Percentiles rank a stretch among this genome's conserved stretches.
Evolutionary conservation across 1,140 invertebrate genomes (phyloP).

Genomic region (Eueides isabella): DNA sequence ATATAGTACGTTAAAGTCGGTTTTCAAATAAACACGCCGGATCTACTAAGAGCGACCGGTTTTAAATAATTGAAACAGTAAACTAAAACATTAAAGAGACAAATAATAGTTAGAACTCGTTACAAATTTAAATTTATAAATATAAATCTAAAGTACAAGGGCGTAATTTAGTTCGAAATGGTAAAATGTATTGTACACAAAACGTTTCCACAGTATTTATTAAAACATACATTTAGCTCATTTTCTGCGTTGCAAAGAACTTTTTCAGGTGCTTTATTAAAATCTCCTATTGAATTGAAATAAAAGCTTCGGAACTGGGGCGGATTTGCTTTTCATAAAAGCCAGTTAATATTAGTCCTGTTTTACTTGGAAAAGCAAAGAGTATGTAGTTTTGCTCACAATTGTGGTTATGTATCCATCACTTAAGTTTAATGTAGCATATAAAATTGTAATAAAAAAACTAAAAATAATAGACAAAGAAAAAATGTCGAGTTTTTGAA

Average conservation of each 20-base stretch:
- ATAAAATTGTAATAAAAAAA: neutral
- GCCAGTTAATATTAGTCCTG: slow-evolving; percentile 16
- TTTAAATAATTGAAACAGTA: neutral
- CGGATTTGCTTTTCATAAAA: slow-evolving; percentile 19
- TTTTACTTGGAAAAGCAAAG: slow-evolving; percentile 3
- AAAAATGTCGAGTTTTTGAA: too few species aligned
- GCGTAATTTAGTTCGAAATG: neutral
- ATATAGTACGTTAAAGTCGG: neutral
- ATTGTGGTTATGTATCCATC: slow-evolving; percentile 1
- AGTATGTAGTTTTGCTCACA: neutral
- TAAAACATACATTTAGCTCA: slow-evolving; percentile 16
- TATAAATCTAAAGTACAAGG: neutral
- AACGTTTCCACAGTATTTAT: slow-evolving; percentile 14
- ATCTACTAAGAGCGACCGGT: neutral
- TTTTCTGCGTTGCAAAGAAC: slow-evolving; percentile 13
- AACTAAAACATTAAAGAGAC: neutral
- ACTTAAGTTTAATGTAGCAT: neutral
- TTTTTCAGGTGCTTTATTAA: slow-evolving; percentile 17
- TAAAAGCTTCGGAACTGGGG: slow-evolving; percentile 16
- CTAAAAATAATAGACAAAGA: too few species aligned
- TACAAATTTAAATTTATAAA: neutral
- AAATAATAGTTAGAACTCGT: neutral
- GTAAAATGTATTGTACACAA: slow-evolving; percentile 6
- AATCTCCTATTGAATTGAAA: slow-evolving; percentile 16
- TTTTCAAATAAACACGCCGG: neutral